Evolutionary conservation across 2,888 invertebrate species (phyloP), one percentile per base, ranked within the genome.

Genomic region (Heterodera filipjevi): DNA sequence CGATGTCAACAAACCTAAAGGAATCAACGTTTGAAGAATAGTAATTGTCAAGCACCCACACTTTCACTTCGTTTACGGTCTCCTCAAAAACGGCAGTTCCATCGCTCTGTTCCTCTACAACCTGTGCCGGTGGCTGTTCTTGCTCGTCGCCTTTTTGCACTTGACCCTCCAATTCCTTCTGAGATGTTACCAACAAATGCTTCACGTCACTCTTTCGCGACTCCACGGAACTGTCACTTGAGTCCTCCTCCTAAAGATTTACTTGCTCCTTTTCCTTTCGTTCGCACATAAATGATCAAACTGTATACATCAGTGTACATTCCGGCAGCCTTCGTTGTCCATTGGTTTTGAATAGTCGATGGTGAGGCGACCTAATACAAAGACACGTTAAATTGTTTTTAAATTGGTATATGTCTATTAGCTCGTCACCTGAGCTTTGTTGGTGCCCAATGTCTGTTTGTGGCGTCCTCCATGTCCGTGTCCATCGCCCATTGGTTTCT

Each of bases 391-490:
- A n/a, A n/a, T n/a, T n/a, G n/a, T n/a, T n/a, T n/a, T n/a, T n/a
- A n/a, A n/a, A n/a, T n/a, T n/a, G n/a, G n/a, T n/a, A n/a, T n/a
- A n/a, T n/a, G n/a, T n/a, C n/a, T n/a, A n/a, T n/a, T n/a, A n/a
- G n/a, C n/a, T 53, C 53, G 19, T 53, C 22, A 59, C 59, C 59
- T 59, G 59, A 6, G 59, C n/a, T 59, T 59, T 59, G 59, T 27
- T 59, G 27, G 59, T 27, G 27, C 59, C 59, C 59, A 59, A 59
- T 10, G 59, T 59, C 59, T 59, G 59, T 59, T 59, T 59, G 27
- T 59, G 27, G 59, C 59, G 59, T 59, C 59, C 59, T n/a, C 59
- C 59, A n/a, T 59, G 59, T 27, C 59, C 59, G 59, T 59, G 59
- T 1, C 59, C 59, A 5, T 59, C 59, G n/a, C 27, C 59, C 3